Evolutionary conservation across 2,888 invertebrate genomes (phyloP).

Genomic region (Dermolepida albohirtum): DNA sequence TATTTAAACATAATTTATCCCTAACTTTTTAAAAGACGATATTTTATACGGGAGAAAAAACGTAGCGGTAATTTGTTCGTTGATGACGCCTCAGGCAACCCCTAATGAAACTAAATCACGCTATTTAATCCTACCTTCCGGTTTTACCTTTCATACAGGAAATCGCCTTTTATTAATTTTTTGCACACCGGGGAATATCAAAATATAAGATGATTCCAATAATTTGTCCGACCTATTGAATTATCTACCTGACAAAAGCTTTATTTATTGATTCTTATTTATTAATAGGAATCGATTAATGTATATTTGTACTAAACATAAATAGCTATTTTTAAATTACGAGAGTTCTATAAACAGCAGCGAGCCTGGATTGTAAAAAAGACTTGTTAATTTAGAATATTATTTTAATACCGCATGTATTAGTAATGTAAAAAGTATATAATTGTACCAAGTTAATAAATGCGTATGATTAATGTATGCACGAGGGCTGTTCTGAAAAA

Average conservation of each 20-base stretch:
- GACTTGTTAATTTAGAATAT: no score
- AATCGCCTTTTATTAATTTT: slow-evolving; percentile 17
- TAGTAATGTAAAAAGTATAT: no score
- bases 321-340: no score
- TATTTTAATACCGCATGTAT: no score
- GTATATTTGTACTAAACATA: no score
- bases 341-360: no score
- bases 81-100: background rate
- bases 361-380: no score
- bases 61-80: background rate
- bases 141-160: slow-evolving; percentile 19
- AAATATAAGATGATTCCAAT: background rate
- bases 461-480: no score
- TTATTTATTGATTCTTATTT: background rate
- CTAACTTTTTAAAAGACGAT: background rate
- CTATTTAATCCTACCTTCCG: slow-evolving; percentile 15
- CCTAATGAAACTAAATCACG: slow-evolving; percentile 18
- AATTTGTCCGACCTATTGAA: slow-evolving; percentile 4
- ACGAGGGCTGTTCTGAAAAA: no score
- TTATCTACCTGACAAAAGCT: background rate
- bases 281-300: background rate
- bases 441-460: no score
- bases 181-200: slow-evolving; percentile 8
- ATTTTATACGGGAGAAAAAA: slow-evolving; percentile 1
- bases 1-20: background rate